Evolutionary conservation across 2,113 vertebrate genomes (phyloP).

Genomic region (Conger conger): DNA sequence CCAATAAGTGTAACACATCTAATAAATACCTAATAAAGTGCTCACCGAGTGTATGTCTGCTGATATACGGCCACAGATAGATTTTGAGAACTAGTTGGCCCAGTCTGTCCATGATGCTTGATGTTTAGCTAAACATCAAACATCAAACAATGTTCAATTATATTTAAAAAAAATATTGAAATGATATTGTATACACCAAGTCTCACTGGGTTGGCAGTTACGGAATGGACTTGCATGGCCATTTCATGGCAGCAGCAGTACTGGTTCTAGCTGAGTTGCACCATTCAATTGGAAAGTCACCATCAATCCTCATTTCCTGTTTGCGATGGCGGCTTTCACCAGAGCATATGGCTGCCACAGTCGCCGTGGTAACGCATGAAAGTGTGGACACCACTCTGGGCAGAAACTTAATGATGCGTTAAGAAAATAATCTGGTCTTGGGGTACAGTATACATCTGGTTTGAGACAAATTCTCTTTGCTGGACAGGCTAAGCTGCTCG

Average conservation of each 20-base stretch:
- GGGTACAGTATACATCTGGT: constrained; percentile 10
- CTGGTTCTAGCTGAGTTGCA: neutral
- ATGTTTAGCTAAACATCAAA: neutral
- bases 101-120: neutral
- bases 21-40: too few species aligned
- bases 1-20: too few species aligned
- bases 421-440: neutral
- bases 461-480: constrained; percentile 14
- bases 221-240: neutral
- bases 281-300: neutral
- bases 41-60: too few species aligned
- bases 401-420: neutral
- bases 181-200: too few species aligned
- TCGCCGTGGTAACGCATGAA: neutral
- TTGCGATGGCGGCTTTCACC: neutral
- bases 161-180: too few species aligned
- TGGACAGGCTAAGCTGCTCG: constrained; percentile 29
- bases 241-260: neutral
- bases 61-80: neutral
- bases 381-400: neutral
- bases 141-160: too few species aligned
- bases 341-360: neutral
- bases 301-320: neutral
- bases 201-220: too few species aligned
- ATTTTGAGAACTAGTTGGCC: neutral